These are phyloP conservation scores for Stegodyphus mimosarum DNA, from an alignment of 1,140 invertebrate species.

Conservation along the genomic window DNA sequence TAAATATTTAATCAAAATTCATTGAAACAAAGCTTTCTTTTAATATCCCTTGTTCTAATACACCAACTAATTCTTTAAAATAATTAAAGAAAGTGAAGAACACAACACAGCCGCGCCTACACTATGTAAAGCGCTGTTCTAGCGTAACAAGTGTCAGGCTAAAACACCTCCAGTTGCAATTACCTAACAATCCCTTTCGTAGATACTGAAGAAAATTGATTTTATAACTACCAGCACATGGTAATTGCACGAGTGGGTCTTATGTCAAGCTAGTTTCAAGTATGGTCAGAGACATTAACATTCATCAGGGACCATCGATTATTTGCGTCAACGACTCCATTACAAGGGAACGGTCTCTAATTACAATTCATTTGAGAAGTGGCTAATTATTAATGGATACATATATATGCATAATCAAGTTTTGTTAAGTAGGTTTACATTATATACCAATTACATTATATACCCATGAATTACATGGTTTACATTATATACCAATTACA, in stretches of 20 bases:
- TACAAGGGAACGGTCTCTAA: conserved; percentile 20
- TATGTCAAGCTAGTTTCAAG: conserved; percentile 27
- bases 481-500: too few relatives aligned
- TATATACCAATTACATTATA: too few relatives aligned
- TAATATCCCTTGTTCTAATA: too few relatives aligned
- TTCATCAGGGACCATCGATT: conserved; percentile 17
- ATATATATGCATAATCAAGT: too few relatives aligned
- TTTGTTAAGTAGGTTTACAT: too few relatives aligned
- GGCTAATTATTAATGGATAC: too few relatives aligned
- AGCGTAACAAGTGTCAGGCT: conserved; percentile 25
- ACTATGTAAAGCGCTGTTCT: background rate
- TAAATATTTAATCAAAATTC: too few relatives aligned
- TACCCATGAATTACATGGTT: too few relatives aligned
- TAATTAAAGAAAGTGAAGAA: background rate
- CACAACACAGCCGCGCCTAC: background rate
- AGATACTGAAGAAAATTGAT: conserved; percentile 48
- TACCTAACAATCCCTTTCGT: conserved; percentile 17
- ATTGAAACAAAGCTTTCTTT: too few relatives aligned
- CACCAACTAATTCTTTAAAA: too few relatives aligned
- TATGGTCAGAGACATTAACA: conserved; percentile 27
- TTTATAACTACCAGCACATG: conserved; percentile 36
- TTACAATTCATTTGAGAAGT: conserved; percentile 17
- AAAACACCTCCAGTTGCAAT: conserved; percentile 33
- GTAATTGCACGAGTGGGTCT: conserved; percentile 41
- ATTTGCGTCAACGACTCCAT: conserved; percentile 4